Evolutionary conservation across 2,888 invertebrate genomes (phyloP).

Genomic region (Brenthis hecate): DNA sequence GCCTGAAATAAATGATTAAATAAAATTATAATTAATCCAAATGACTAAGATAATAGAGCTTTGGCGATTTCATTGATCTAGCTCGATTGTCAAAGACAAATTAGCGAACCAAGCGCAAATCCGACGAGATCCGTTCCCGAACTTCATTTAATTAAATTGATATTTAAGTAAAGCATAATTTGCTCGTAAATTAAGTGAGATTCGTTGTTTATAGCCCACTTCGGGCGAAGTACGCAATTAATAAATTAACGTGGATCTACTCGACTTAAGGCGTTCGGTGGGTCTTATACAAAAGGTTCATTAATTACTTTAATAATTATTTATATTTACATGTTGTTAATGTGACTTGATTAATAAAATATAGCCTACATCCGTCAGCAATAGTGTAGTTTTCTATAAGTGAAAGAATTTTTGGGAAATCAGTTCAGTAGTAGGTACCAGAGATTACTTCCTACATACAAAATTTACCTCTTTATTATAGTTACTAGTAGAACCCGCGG

Average conservation of each 20-base stretch:
- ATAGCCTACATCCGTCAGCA: not conserved
- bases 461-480: no score
- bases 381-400: not conserved
- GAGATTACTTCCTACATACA: no score
- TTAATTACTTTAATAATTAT: constrained; percentile 51
- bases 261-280: constrained; percentile 71
- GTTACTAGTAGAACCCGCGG: no score
- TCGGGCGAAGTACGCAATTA: constrained; percentile 75
- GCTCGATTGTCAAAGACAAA: constrained; percentile 69
- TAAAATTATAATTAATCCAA: not conserved
- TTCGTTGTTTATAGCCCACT: constrained; percentile 74
- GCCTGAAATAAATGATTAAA: no score
- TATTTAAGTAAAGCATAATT: constrained; percentile 82
- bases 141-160: constrained; percentile 81
- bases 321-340: not conserved
- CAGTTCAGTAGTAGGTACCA: no score
- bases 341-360: not conserved
- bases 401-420: no score
- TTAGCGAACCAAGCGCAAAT: constrained; percentile 61
- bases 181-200: constrained; percentile 81
- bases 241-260: constrained; percentile 78
- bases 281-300: constrained; percentile 66
- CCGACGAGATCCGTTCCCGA: constrained; percentile 65
- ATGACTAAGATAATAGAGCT: not conserved
- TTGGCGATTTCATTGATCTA: constrained; percentile 42